Evolutionary conservation across 2,113 vertebrate species (phyloP).

Genomic region (Girardinichthys multiradiatus): DNA sequence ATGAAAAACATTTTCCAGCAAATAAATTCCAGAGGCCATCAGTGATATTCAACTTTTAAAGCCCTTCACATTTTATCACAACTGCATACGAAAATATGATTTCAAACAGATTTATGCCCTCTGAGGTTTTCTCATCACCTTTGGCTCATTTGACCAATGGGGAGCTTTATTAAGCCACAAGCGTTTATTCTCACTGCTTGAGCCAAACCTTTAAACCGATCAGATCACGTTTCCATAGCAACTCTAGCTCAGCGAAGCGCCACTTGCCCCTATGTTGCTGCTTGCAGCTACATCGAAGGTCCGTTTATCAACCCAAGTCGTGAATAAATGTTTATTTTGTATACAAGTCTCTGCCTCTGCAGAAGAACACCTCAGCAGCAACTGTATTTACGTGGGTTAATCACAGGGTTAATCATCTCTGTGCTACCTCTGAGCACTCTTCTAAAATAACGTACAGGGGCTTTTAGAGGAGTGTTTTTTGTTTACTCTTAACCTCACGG

Average conservation of each 20-base stretch:
- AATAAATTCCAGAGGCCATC: too few species aligned
- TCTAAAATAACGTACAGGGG: not conserved
- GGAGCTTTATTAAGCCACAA: not conserved
- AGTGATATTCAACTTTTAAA: too few species aligned
- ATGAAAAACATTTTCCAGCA: too few species aligned
- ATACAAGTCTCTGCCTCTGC: not conserved
- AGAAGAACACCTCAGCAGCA: not conserved
- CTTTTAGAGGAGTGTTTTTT: not conserved
- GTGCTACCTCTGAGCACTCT: not conserved
- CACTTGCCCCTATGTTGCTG: not conserved
- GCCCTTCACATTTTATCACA: too few species aligned
- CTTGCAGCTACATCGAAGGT: not conserved
- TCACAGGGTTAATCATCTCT: not conserved
- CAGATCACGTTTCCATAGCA: not conserved
- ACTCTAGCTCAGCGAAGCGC: not conserved
- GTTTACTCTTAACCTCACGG: conserved; percentile 7
- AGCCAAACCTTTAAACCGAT: conserved; percentile 1
- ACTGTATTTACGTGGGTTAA: too few species aligned
- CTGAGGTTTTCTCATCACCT: not conserved
- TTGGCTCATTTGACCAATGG: not conserved
- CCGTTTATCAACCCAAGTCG: not conserved
- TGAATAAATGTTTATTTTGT: not conserved
- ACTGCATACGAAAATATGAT: too few species aligned
- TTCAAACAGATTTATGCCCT: not conserved
- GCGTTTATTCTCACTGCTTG: not conserved